Evolutionary conservation across 2,797 vertebrate species (phyloP).

Genomic region (Adelosebastes latens): DNA sequence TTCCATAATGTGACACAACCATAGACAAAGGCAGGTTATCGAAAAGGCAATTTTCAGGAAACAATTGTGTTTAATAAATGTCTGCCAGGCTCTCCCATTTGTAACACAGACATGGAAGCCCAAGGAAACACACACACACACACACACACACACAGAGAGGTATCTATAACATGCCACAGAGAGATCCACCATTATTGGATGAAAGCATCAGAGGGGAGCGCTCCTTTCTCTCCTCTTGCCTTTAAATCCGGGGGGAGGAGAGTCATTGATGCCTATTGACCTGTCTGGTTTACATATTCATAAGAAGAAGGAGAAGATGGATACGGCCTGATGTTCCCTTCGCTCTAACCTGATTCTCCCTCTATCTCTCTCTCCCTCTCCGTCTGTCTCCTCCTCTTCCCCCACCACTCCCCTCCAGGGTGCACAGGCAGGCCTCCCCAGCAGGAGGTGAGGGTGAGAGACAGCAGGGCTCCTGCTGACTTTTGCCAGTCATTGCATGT

Average conservation of each 20-base stretch:
- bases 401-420: constrained; percentile 23
- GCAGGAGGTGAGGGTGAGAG: constrained; percentile 74
- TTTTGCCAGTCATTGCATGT: constrained; percentile 61
- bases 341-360: constrained; percentile 56
- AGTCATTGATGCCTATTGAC: constrained; percentile 80
- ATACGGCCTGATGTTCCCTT: constrained; percentile 62
- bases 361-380: constrained; percentile 32
- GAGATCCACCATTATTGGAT: constrained; percentile 66
- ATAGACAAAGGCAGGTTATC: constrained; percentile 70
- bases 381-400: constrained; percentile 43
- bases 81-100: constrained; percentile 71
- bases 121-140: neutral
- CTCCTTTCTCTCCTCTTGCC: constrained; percentile 36
- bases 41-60: constrained; percentile 68
- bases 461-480: constrained; percentile 64
- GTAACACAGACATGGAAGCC: constrained; percentile 24
- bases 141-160: neutral
- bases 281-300: constrained; percentile 82
- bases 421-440: constrained; percentile 62
- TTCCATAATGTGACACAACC: constrained; percentile 78
- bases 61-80: constrained; percentile 76
- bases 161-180: constrained; percentile 50
- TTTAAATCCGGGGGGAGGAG: constrained; percentile 59
- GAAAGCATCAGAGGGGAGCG: constrained; percentile 43
- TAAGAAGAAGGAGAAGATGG: constrained; percentile 72